Evolutionary conservation across 2,888 invertebrate genomes (phyloP).

Genomic region (Lithophane semibrunnea): DNA sequence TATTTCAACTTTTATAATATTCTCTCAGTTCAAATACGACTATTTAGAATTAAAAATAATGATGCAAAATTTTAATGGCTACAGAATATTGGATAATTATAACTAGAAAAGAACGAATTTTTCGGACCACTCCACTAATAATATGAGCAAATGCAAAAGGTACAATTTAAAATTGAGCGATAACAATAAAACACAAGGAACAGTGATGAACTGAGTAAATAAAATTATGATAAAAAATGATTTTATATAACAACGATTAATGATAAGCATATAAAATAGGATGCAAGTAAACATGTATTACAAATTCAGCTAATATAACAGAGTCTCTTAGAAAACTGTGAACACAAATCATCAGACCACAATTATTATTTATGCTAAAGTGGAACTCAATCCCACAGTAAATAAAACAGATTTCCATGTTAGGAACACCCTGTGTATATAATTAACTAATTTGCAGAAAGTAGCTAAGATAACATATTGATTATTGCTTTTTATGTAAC

Average conservation of each 20-base stretch:
- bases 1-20: constrained; percentile 66
- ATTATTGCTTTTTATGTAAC: constrained; percentile 59
- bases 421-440: constrained; percentile 32
- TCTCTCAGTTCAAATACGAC: constrained; percentile 71
- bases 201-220: constrained; percentile 55
- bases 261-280: constrained; percentile 55
- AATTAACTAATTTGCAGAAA: constrained; percentile 40
- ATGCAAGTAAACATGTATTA: constrained; percentile 50
- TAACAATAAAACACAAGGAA: constrained; percentile 57
- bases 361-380: constrained; percentile 44
- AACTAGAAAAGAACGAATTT: constrained; percentile 46
- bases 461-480: constrained; percentile 36
- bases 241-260: constrained; percentile 72
- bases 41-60: constrained; percentile 66
- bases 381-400: constrained; percentile 32
- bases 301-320: constrained; percentile 60
- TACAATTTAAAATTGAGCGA: constrained; percentile 79
- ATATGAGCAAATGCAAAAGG: constrained; percentile 85
- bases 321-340: constrained; percentile 57
- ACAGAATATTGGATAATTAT: constrained; percentile 57
- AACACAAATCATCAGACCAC: constrained; percentile 61
- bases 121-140: constrained; percentile 55
- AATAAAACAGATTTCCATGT: constrained; percentile 39
- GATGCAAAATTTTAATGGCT: constrained; percentile 59
- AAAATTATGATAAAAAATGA: constrained; percentile 70